A percentile compares a stretch with the other conserved stretches of the same genome.
Conservation (phyloP, 35 echinoderm and acorn worm species). For the Diadema setosum region DNA sequence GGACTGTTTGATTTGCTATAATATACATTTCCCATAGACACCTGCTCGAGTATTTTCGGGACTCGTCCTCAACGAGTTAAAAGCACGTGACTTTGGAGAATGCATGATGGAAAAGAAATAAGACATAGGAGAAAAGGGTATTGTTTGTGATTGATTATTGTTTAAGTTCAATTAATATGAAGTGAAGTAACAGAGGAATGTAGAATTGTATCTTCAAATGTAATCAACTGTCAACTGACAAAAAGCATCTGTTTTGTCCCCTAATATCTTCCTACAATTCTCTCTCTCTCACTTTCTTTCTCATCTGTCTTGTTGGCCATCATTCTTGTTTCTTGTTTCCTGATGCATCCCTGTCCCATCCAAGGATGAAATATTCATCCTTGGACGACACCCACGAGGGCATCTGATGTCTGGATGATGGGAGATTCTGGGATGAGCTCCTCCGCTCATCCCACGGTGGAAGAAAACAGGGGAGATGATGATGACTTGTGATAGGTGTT, state of each 20-base stretch:
- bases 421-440: not conserved
- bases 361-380: conserved; percentile 1
- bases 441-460: not conserved
- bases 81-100: no score
- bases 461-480: not conserved
- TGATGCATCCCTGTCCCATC: not conserved
- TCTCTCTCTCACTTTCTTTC: not conserved
- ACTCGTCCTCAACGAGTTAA: no score
- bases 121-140: no score
- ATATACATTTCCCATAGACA: no score
- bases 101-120: no score
- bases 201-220: no score
- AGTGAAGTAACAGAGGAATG: no score
- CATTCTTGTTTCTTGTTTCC: not conserved
- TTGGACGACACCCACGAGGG: not conserved
- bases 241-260: not conserved
- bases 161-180: no score
- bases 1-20: no score
- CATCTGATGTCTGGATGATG: not conserved
- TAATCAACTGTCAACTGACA: no score
- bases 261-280: not conserved
- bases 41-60: no score
- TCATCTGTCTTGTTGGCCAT: not conserved
- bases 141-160: no score
- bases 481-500: not conserved